Evolutionary conservation across 2,113 vertebrate species (phyloP).

Genomic region (Pelusios castaneus): DNA sequence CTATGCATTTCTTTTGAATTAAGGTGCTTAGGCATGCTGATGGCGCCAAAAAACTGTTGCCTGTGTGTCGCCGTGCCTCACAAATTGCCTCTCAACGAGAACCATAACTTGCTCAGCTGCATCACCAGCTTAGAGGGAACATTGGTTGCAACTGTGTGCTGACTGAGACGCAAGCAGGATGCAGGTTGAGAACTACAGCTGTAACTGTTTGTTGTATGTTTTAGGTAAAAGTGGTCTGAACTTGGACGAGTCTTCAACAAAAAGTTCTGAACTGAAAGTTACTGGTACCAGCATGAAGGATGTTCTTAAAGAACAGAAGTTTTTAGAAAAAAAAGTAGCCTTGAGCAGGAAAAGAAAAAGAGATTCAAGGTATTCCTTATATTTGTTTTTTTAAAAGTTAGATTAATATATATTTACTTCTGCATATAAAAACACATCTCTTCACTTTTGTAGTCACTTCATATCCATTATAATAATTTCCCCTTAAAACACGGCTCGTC

Average conservation of each 20-base stretch:
- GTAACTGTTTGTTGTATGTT: conserved; percentile 33
- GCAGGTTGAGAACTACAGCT: too few species aligned
- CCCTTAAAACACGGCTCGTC: background rate
- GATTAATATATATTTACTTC: background rate
- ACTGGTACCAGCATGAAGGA: conserved; percentile 87
- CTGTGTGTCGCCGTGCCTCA: too few species aligned
- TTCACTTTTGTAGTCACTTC: background rate
- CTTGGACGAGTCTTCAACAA: conserved; percentile 70
- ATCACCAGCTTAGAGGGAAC: too few species aligned
- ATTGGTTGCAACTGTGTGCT: background rate
- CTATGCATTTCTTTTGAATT: too few species aligned
- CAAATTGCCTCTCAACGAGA: too few species aligned
- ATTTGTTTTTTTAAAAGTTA: background rate
- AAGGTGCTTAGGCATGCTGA: too few species aligned
- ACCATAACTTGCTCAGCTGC: too few species aligned
- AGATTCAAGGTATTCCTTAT: conserved; percentile 84
- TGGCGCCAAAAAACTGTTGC: too few species aligned
- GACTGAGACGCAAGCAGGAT: too few species aligned
- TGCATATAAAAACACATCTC: background rate
- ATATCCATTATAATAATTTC: background rate
- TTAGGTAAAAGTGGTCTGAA: conserved; percentile 74
- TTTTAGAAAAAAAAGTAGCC: conserved; percentile 98
- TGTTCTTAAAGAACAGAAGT: conserved; percentile 93
- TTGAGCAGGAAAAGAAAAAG: conserved; percentile 93
- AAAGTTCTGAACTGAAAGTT: conserved; percentile 70